A percentile compares a stretch with the other conserved stretches of the same genome.
phyloP scores from a whole-genome alignment of 2,888 invertebrate species.

The Spatulosminthurus flaviceps region DNA sequence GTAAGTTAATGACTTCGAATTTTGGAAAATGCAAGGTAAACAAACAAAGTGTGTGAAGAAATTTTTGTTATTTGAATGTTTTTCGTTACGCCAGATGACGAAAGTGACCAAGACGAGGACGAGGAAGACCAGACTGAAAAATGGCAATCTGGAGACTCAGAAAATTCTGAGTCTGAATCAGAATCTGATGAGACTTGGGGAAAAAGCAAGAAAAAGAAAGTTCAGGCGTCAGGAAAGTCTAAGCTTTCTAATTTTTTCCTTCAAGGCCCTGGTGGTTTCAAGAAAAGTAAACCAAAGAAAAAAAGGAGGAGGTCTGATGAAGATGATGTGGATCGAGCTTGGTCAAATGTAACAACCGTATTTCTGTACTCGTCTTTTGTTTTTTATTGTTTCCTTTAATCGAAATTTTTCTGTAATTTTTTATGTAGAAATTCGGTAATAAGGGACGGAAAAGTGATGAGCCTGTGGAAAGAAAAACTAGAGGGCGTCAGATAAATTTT shows the following conservation, averaged over 20 bases:
- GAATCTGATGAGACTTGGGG: constrained; percentile 73
- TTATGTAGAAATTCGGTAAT: constrained; percentile 51
- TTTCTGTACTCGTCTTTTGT: too few species aligned
- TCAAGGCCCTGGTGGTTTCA: constrained; percentile 47
- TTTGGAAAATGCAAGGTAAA: constrained; percentile 67
- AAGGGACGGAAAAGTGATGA: constrained; percentile 54
- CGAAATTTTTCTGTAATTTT: too few species aligned
- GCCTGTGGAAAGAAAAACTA: constrained; percentile 72
- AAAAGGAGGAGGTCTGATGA: constrained; percentile 64
- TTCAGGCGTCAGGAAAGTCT: constrained; percentile 44
- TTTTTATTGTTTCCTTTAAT: too few species aligned
- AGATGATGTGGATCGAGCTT: constrained; percentile 64
- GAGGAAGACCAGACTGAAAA: constrained; percentile 65
- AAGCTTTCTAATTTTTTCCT: constrained; percentile 49
- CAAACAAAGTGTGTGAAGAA: neutral
- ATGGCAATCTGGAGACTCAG: constrained; percentile 60
- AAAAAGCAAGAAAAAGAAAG: constrained; percentile 67
- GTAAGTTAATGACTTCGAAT: too few species aligned
- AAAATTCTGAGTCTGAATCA: constrained; percentile 69
- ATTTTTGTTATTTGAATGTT: neutral
- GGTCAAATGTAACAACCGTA: constrained; percentile 61
- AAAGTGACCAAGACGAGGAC: constrained; percentile 65
- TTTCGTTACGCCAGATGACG: constrained; percentile 61
- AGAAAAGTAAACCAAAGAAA: constrained; percentile 62
- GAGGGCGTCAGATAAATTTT: constrained; percentile 80